These are phyloP conservation scores for Sphaeramia orbicularis DNA, from an alignment of 2,797 vertebrate genomes.

Conservation along the genomic window DNA sequence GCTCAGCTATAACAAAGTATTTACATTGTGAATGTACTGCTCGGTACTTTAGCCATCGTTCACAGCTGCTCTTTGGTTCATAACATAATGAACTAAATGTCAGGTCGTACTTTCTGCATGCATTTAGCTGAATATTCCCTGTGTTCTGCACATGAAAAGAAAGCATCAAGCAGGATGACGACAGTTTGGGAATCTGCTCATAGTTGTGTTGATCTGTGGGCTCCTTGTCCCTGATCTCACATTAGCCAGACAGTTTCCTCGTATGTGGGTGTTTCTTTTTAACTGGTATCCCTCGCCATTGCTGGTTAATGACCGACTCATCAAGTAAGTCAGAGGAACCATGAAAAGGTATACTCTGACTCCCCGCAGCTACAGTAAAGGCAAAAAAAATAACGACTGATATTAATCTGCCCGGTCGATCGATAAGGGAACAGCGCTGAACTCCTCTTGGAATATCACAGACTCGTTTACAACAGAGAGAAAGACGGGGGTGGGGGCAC, in stretches of 20 bases:
- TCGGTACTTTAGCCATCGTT: conserved; percentile 48
- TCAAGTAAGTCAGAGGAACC: conserved; percentile 40
- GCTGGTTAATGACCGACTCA: conserved; percentile 34
- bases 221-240: conserved; percentile 7
- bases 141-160: neutral
- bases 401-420: conserved; percentile 70
- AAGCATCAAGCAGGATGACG: neutral
- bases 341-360: conserved; percentile 48
- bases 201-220: neutral
- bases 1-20: conserved; percentile 61
- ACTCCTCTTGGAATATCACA: conserved; percentile 62
- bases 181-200: neutral
- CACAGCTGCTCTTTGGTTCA: conserved; percentile 33
- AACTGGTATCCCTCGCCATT: conserved; percentile 8
- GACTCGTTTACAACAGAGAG: conserved; percentile 54
- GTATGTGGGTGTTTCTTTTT: conserved; percentile 3
- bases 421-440: conserved; percentile 51
- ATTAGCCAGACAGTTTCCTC: conserved; percentile 21
- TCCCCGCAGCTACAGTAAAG: conserved; percentile 51
- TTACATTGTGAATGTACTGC: conserved; percentile 42
- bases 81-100: conserved; percentile 32
- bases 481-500: conserved; percentile 2
- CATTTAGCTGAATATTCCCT: neutral
- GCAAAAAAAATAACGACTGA: conserved; percentile 49
- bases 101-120: neutral